Evolutionary conservation across 2,888 invertebrate genomes (phyloP), one percentile per base, ranked within the genome.

Genomic region (Malthinus flaveolus): DNA sequence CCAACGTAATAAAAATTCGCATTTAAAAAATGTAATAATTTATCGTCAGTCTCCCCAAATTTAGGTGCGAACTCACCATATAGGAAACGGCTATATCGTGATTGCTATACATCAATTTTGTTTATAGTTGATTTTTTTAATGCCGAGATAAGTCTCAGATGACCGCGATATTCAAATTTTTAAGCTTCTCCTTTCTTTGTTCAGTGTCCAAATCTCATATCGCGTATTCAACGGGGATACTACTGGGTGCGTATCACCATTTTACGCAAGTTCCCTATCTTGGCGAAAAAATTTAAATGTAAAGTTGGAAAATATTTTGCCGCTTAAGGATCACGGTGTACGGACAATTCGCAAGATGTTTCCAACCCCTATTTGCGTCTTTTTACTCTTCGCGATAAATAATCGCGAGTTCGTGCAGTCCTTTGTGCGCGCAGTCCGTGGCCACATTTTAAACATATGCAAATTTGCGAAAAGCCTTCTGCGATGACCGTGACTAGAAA

Each of bases 91-190:
- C 46, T 49, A 48, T 49, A 61, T 64, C 61, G 59, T 56, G 61
- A 67, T 59, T 63, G 66, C 71, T 70, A 78, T 78, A 74, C 73
- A 74, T 78, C 77, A 77, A 73, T 72, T 65, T 65, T 63, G 67
- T 71, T 72, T 70, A 73, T 75, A 75, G 75, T 76, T 75, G 76
- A 77, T 74, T 74, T 74, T 75, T 75, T 74, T 78, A 77, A 78
- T 75, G 73, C 75, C 65, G 68, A 70, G 78, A 78, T 78, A 79
- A 77, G 75, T 71, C 71, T 70, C 71, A 75, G 79, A 79, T 79
- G 78, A 78, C 78, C 78, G 78, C 78, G 78, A 79, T 79, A 79
- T 79, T 79, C 78, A 79, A 78, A 79, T 79, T 79, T 78, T 78
- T 78, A 79, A 79, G 78, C 78, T 72, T 23, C 23, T 23, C 75